Conservation (phyloP, 2,113 vertebrate species). For the Phylloscopus trochiloides region DNA sequence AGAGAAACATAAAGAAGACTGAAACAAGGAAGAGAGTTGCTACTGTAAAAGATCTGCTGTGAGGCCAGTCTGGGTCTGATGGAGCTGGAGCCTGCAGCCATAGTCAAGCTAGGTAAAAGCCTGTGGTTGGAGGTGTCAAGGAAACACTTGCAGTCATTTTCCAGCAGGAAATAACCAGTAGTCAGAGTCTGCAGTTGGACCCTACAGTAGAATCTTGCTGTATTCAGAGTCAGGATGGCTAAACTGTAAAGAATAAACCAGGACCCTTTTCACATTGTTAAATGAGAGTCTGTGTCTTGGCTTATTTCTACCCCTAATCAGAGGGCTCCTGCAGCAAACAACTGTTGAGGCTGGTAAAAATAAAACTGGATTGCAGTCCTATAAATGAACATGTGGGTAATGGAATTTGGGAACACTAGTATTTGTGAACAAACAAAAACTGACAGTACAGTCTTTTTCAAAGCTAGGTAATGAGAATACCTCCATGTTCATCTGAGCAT, state of each 20-base stretch:
- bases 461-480: background rate
- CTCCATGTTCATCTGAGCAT: background rate
- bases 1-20: too few species aligned
- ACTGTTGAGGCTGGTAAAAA: background rate
- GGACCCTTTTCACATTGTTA: background rate
- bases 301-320: background rate
- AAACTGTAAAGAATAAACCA: background rate
- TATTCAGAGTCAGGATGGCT: background rate
- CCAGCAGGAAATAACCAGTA: background rate
- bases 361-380: background rate
- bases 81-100: background rate
- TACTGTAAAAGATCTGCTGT: background rate
- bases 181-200: background rate
- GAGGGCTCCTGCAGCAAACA: background rate
- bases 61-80: background rate
- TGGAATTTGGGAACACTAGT: background rate
- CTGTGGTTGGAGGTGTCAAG: background rate
- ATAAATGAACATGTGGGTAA: background rate
- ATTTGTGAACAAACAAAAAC: background rate
- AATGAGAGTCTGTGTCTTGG: background rate
- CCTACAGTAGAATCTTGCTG: background rate
- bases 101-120: background rate
- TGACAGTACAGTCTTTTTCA: background rate
- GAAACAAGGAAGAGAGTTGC: background rate
- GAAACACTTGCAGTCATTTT: background rate